Evolutionary conservation across 1,140 invertebrate genomes (phyloP).

Genomic region (Drosophila persimilis): DNA sequence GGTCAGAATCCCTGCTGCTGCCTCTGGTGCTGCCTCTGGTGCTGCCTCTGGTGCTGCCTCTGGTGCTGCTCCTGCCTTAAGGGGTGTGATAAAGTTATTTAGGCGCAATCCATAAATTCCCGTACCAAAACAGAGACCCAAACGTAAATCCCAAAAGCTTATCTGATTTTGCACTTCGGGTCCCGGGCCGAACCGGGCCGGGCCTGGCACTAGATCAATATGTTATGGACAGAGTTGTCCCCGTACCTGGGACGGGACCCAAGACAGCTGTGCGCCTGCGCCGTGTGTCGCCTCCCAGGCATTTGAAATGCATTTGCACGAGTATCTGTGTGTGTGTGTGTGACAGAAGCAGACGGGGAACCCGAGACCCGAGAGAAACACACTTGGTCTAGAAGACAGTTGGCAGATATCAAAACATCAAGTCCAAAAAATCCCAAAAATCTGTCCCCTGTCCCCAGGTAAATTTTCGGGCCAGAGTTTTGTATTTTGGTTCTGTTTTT

Average conservation of each 20-base stretch:
- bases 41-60: no score
- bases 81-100: constrained; percentile 79
- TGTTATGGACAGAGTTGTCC: constrained; percentile 42
- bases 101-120: constrained; percentile 81
- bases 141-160: constrained; percentile 61
- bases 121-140: constrained; percentile 40
- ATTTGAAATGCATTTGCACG: constrained; percentile 47
- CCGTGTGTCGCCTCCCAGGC: constrained; percentile 42
- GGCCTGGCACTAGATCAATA: constrained; percentile 71
- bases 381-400: constrained; percentile 39
- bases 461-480: constrained; percentile 12
- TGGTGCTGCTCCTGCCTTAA: constrained; percentile 24
- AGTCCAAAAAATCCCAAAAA: constrained; percentile 10
- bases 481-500: constrained; percentile 8
- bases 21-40: background rate
- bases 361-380: constrained; percentile 20
- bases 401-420: constrained; percentile 28
- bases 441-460: constrained; percentile 11
- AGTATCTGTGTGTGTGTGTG: background rate
- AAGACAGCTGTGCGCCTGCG: constrained; percentile 77
- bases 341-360: constrained; percentile 17
- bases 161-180: constrained; percentile 79
- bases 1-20: constrained; percentile 43
- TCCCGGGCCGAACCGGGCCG: constrained; percentile 7
- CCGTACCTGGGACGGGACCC: constrained; percentile 46